Base-by-base conservation (phyloP, 2,113 vertebrate genomes). In the Oncorhynchus keta region DNA sequence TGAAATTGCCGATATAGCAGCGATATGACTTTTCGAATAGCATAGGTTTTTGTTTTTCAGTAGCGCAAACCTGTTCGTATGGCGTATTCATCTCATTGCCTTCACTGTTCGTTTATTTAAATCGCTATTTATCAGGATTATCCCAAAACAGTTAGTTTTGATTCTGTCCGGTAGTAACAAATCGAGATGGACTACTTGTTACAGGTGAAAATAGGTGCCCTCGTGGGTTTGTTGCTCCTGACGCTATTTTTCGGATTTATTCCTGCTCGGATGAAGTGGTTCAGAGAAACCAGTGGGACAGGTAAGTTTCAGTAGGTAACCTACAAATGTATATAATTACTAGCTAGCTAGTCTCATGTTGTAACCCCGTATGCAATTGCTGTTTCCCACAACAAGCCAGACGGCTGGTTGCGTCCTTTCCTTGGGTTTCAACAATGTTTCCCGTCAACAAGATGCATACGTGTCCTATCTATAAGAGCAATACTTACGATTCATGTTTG, bases 181-280 rank as follows among this genome's bases (percentile, higher is more conserved):
- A 5, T 1, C 66, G 74, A 62, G 0, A 94, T 94, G 94, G 90
- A 94, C 0, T 93, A 91, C 16, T 66, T 95, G 64, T 85, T 93
- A 2, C 90, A 89, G 75, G 91, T 94, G 22, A 95, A 95, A 81
- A 61, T 94, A 45, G 90, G 88, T 8, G 92, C 93, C 59, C 82
- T 95, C 55, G 0, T 93, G 26, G 93, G 91, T 7, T 77, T 95
- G 32, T 73, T 94, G 72, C 2, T 92, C 0, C 57, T 95, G 30
- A 95, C 95, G 0, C 83, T 95, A 0, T 20, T 95, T 8, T 93
- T 91, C 35, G 94, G 94, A 11, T 89, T 94, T 4, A 90, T 95
- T 4, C 95, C 94, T 1, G 93, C 91, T 55, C 85, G 87, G 1
- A 72, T 95, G 30, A 86, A 76, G 55, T 94, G 91, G 89, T 93